Base-by-base conservation (phyloP, 2,113 vertebrate species). In the Antechinus stuartii region DNA sequence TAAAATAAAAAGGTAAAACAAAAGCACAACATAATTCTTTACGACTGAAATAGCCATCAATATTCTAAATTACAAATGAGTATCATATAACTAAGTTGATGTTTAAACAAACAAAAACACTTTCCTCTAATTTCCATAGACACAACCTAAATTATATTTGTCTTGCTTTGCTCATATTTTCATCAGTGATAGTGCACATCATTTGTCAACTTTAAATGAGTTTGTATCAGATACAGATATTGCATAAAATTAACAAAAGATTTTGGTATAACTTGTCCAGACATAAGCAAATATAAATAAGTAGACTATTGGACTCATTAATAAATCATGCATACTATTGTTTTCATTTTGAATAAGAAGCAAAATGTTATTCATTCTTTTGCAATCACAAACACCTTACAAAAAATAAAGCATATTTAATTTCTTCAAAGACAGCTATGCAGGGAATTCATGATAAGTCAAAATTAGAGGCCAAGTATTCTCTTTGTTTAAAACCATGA, bases 321-420 rank as follows among this genome's bases (percentile, higher is more conserved):
- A 84, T 84, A 84, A 84, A 42, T 84, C 16, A 76, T 84, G 68
- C n/a, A 84, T 8, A 23, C n/a, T 42, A 84, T 42, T 84, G 30
- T 84, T 84, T 42, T 19, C 19, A 42, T 84, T 42, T 42, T 84
- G 68, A 49, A 57, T 11, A 95, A 96, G 30, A 95, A 46, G 93
- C 61, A 54, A 92, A 95, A 42, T n/a, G 91, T 19, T 94, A 42
- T 23, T 91, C 14, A 93, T 57, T 96, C 52, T 89, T 52, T 91
- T 7, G 23, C 3, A 91, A 50, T 7, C 91, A 95, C 96, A 95
- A 96, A 14, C 47, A 91, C 56, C 47, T 24, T 1, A 93, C 91
- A 76, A 92, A 42, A 96, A 97, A 94, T 93, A 95, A 95, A 95
- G 46, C 49, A 52, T 47, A 93, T 52, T 89, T 94, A 93, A 95